Conservation (phyloP, 2,113 vertebrate genomes). For the Ciconia boyciana region DNA sequence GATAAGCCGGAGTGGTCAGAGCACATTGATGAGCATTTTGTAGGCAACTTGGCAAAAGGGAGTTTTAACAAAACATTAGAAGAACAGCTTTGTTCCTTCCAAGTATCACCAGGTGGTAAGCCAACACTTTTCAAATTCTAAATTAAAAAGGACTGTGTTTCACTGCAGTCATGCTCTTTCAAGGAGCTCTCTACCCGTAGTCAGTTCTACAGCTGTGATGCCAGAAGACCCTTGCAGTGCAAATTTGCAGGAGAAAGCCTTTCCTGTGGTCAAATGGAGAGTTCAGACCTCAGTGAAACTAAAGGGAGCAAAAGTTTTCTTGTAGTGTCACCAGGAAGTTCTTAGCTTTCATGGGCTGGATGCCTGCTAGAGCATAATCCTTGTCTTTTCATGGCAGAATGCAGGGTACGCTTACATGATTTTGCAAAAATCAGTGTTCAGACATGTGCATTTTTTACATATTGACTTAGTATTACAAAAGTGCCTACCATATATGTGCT, state of each 20-base stretch:
- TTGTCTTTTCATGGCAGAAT: not conserved
- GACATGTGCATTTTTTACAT: not conserved
- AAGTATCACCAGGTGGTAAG: not conserved
- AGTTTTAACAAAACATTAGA: not conserved
- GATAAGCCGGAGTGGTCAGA: not conserved
- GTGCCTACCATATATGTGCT: not conserved
- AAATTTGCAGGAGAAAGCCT: not conserved
- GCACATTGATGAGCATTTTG: not conserved
- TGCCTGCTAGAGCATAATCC: not conserved
- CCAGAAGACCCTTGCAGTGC: not conserved
- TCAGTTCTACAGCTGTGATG: not conserved
- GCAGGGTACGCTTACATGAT: not conserved
- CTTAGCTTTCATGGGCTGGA: not conserved
- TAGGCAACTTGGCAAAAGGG: not conserved
- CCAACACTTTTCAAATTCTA: not conserved
- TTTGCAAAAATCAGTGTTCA: not conserved
- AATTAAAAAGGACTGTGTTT: not conserved
- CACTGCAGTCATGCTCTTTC: not conserved
- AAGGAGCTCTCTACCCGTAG: not conserved
- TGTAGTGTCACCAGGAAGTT: not conserved
- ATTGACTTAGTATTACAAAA: not conserved
- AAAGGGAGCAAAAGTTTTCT: not conserved
- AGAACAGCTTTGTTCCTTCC: not conserved
- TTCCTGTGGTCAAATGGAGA: not conserved
- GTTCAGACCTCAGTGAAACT: not conserved